phyloP scores from a whole-genome alignment of 2,113 vertebrate species.

The Lepisosteus oculatus region DNA sequence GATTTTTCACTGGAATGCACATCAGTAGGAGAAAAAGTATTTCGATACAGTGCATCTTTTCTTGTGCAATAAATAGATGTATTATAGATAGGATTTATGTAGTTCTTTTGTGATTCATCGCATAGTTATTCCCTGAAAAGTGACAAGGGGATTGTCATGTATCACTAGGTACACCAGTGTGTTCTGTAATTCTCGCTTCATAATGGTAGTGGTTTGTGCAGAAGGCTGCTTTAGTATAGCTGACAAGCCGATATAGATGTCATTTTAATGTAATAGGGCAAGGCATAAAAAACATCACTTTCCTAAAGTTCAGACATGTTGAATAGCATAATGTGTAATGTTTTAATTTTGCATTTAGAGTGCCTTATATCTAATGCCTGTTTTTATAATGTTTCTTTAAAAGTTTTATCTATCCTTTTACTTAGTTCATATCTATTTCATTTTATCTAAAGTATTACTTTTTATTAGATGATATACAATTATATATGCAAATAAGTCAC shows the following conservation, averaged over 20 bases:
- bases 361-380: slow-evolving; percentile 99
- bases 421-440: slow-evolving; percentile 72
- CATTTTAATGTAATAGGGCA: slow-evolving; percentile 73
- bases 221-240: slow-evolving; percentile 29
- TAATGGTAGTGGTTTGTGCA: slow-evolving; percentile 36
- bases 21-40: slow-evolving; percentile 81
- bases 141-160: slow-evolving; percentile 35
- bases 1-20: slow-evolving; percentile 89
- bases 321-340: slow-evolving; percentile 53
- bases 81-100: slow-evolving; percentile 76
- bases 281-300: slow-evolving; percentile 78
- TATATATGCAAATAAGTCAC: slow-evolving; percentile 75
- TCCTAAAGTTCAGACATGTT: slow-evolving; percentile 66
- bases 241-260: slow-evolving; percentile 7
- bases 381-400: slow-evolving; percentile 90
- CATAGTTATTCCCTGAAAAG: slow-evolving; percentile 32
- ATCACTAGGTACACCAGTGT: slow-evolving; percentile 36
- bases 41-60: slow-evolving; percentile 86
- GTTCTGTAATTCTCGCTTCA: slow-evolving; percentile 23
- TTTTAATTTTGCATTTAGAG: slow-evolving; percentile 97
- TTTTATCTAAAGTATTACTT: slow-evolving; percentile 56
- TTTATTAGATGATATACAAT: slow-evolving; percentile 56
- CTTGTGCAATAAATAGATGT: slow-evolving; percentile 93
- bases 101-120: slow-evolving; percentile 35
- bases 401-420: slow-evolving; percentile 67